Base-by-base conservation (phyloP, 37 sponge, comb jelly and placozoan genomes). In the Haliclona indistincta region DNA sequence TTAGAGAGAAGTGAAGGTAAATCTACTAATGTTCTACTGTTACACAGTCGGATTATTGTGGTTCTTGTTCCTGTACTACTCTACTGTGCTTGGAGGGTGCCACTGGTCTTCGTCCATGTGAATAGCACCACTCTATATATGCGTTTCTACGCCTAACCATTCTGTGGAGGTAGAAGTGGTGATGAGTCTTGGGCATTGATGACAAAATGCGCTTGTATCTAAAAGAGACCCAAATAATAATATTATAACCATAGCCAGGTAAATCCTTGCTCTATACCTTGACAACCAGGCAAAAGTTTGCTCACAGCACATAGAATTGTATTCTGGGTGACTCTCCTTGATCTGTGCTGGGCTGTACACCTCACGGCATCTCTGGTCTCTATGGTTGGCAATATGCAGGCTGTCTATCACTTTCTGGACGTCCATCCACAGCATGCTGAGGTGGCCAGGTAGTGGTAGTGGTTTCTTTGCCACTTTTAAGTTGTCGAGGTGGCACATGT, bases 221-320 rank as follows among this genome's bases (percentile, higher is more conserved):
- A n/a, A n/a, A n/a, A n/a, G n/a, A n/a, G n/a, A n/a, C n/a, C n/a
- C n/a, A n/a, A n/a, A n/a, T n/a, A n/a, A n/a, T n/a, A n/a, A n/a
- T n/a, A n/a, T n/a, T n/a, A n/a, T n/a, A n/a, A n/a, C n/a, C n/a
- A n/a, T n/a, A n/a, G n/a, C n/a, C n/a, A n/a, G n/a, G n/a, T n/a
- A n/a, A n/a, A n/a, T n/a, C n/a, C n/a, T n/a, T n/a, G n/a, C n/a
- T n/a, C n/a, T n/a, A n/a, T n/a, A n/a, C n/a, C n/a, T n/a, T n/a
- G n/a, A n/a, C n/a, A n/a, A 10, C 83, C 83, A 82, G 1, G 62
- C 67, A 72, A 81, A 81, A 2, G 82, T 81, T 30, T 81, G 82
- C 52, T 81, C 82, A 64, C 56, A 54, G 29, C 53, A 30, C 73
- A 71, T 71, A 19, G 68, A 35, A 36, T 64, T 73, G 8, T 29